These are phyloP conservation scores for Toxonevra muliebris DNA, from an alignment of 2,888 invertebrate genomes.

Conservation along the genomic window DNA sequence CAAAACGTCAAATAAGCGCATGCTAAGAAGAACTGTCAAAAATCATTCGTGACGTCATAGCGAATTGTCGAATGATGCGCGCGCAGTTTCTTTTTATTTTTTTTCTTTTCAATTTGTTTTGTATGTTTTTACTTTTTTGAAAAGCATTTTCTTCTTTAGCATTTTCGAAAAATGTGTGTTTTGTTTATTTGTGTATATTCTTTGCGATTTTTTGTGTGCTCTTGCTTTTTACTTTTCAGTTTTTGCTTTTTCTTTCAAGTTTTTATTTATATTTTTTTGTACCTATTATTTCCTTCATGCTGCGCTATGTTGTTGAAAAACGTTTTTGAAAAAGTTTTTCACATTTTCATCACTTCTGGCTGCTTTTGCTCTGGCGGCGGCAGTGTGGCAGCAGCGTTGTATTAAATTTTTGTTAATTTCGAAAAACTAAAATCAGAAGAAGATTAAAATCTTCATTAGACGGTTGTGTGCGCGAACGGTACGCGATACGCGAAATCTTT, in stretches of 20 bases:
- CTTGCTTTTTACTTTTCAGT: too few relatives aligned
- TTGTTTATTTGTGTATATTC: slow-evolving; percentile 18
- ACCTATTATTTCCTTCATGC: too few relatives aligned
- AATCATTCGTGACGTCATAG: slow-evolving; percentile 1
- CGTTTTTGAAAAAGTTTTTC: neutral
- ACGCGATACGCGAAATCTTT: slow-evolving; percentile 33
- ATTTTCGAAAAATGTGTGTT: slow-evolving; percentile 10
- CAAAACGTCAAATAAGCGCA: slow-evolving; percentile 15
- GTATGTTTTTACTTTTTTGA: neutral
- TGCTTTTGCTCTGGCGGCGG: slow-evolving; percentile 11
- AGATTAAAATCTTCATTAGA: slow-evolving; percentile 63
- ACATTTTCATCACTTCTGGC: slow-evolving; percentile 9
- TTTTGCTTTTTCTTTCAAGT: too few relatives aligned
- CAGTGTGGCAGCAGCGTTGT: too few relatives aligned
- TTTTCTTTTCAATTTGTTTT: neutral
- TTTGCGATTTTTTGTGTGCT: slow-evolving; percentile 12
- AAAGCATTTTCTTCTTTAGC: slow-evolving; percentile 6
- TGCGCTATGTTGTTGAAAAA: too few relatives aligned
- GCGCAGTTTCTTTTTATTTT: slow-evolving; percentile 41
- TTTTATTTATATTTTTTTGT: too few relatives aligned
- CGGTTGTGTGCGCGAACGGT: slow-evolving; percentile 58
- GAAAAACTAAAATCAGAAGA: slow-evolving; percentile 53
- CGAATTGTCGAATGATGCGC: slow-evolving; percentile 38
- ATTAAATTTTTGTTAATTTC: slow-evolving; percentile 41
- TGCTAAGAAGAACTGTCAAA: slow-evolving; percentile 8